These are phyloP conservation scores for Leucophora obtusa DNA, from an alignment of 2,888 invertebrate genomes.

Conservation along the genomic window DNA sequence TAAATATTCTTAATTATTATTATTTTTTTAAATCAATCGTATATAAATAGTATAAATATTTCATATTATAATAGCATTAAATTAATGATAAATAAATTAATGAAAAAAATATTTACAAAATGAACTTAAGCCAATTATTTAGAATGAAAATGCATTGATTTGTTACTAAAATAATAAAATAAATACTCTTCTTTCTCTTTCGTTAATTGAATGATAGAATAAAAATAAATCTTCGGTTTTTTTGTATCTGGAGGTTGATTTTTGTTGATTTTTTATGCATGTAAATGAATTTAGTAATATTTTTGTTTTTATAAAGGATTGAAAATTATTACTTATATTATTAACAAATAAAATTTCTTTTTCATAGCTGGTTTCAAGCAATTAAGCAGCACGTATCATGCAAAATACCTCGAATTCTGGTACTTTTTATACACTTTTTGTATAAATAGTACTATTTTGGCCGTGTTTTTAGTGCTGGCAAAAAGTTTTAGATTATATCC, in stretches of 20 bases:
- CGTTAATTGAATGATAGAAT: neutral
- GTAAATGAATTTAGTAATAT: too few species aligned
- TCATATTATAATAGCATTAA: neutral
- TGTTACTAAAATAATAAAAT: slow-evolving; percentile 18
- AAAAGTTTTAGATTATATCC: too few species aligned
- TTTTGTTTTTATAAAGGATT: neutral
- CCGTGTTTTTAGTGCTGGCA: too few species aligned
- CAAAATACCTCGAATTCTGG: too few species aligned
- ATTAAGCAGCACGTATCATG: too few species aligned
- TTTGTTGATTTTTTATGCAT: too few species aligned
- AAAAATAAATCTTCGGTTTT: too few species aligned
- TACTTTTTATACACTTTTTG: too few species aligned
- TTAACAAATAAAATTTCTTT: too few species aligned
- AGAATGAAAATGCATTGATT: slow-evolving; percentile 46
- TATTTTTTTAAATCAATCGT: neutral
- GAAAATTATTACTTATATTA: neutral
- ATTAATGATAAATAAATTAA: slow-evolving; percentile 21
- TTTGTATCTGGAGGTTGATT: too few species aligned
- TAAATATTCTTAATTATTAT: neutral
- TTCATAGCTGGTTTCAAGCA: too few species aligned
- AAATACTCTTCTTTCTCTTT: slow-evolving; percentile 12
- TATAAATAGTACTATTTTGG: too few species aligned
- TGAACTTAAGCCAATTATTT: slow-evolving; percentile 28
- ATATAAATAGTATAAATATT: neutral
- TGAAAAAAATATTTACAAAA: slow-evolving; percentile 48